Base-by-base conservation (phyloP, 2,888 invertebrate species). In the Meliscaeva auricollis region DNA sequence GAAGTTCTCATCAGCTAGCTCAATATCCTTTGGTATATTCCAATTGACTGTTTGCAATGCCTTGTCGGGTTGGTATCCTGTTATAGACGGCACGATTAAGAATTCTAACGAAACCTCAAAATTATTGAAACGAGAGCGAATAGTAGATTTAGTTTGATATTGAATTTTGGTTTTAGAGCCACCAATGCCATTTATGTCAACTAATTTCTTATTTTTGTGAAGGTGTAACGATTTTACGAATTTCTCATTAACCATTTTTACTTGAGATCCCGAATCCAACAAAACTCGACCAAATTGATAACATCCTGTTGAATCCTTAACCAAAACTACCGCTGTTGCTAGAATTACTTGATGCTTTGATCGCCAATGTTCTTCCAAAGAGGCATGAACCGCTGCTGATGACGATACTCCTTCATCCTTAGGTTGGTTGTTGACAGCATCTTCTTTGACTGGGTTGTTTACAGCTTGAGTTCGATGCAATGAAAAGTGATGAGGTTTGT, bases 271-370 rank as follows among this genome's bases (percentile, higher is more conserved):
- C 3, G 52, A 52, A 64, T 54, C 54, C 9, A 74, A 41, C 3
- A 72, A 11, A 58, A 60, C 58, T 11, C 60, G 20, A 11, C 60
- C 72, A 7, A 72, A 48, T 26, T 62, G 52, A 30, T 41, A 73
- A 17, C 48, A 22, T 44, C 46, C 46, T 26, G 62, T 22, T 9
- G 60, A 62, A 44, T 62, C 60, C 20, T 62, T n/a, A 3, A 41
- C 26, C 13, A 46, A 15, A 9, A 44, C 44, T 62, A 50, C 20
- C 3, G 22, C 22, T 50, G 50, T 50, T 22, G 50, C 50, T 50
- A 22, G 9, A 9, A 20, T 50, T 4, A 50, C 11, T 50, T 50
- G 50, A 50, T 22, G 5, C 22, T 20, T 11, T 13, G 13, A 17
- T 3, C 3, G 3, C 2, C 15, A 9, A 15, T 17, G 32, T 30